Base-by-base conservation (phyloP, 2,888 invertebrate species). In the Megastigmus dorsalis region DNA sequence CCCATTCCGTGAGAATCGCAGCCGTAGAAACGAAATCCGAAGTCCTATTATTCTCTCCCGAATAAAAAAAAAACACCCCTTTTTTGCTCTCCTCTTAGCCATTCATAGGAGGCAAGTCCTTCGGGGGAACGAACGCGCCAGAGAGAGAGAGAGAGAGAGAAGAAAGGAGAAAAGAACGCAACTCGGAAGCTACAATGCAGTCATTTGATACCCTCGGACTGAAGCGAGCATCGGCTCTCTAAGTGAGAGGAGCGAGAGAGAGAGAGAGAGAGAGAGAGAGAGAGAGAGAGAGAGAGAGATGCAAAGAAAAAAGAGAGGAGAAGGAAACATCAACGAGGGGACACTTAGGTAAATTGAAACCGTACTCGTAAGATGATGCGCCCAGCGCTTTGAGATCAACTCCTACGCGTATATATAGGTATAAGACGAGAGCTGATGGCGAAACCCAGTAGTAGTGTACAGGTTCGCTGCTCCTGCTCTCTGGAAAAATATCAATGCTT, bases 311-410 rank as follows among this genome's bases (percentile, higher is more conserved):
- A n/a, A 23, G 33, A 23, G 36, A 50, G 13, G 23, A 30, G 60
- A n/a, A n/a, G n/a, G n/a, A n/a, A n/a, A n/a, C n/a, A n/a, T n/a
- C n/a, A n/a, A 36, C 50, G 41, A 36, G 48, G 77, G 77, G 77
- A 77, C 78, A 80, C 79, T 79, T 78, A 76, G 76, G 79, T 80
- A 80, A 80, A 80, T 79, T 78, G 80, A 80, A 78, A 80, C 80
- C 79, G 67, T 65, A 68, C 67, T 74, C 77, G 79, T 77, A 80
- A 79, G 78, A 70, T 78, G 78, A 79, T 63, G 76, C 78, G 77
- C 79, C 75, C 54, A 45, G 30, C 28, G 63, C 62, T 55, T 71
- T 71, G 20, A 52, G 59, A 75, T 74, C 74, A 48, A 69, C 63
- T 74, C 59, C 59, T 65, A 63, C 60, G 33, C 26, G 23, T 20